phyloP scores from a whole-genome alignment of 2,888 invertebrate species.

The Leptarthrus brevirostris region DNA sequence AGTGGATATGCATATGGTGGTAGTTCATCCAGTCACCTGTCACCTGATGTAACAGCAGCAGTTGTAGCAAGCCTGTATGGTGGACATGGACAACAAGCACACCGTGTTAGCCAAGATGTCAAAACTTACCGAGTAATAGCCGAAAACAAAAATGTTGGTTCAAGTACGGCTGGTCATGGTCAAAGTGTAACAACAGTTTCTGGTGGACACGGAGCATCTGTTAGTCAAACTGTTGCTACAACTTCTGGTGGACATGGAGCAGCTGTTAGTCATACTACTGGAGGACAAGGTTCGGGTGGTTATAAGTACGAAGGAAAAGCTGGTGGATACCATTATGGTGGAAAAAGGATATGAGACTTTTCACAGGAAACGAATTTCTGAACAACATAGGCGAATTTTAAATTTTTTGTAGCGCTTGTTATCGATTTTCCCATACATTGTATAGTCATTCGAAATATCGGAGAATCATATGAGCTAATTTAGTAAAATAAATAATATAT shows the following conservation, averaged over 20 bases:
- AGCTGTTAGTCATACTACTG: neutral
- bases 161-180: neutral
- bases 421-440: no score
- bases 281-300: neutral
- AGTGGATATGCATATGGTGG: neutral
- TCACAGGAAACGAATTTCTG: no score
- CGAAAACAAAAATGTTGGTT: no score
- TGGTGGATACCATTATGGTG: neutral
- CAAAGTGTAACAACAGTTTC: neutral
- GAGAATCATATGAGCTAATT: no score
- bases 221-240: neutral
- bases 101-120: no score
- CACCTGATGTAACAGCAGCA: neutral
- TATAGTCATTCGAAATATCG: no score
- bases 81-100: slow-evolving; percentile 9
- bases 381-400: no score
- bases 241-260: neutral
- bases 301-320: neutral
- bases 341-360: neutral
- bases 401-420: no score
- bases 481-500: no score
- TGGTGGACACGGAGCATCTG: neutral
- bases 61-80: slow-evolving; percentile 25
- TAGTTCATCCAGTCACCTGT: neutral
- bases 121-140: no score